phyloP scores from a whole-genome alignment of 2,797 vertebrate genomes.

The Tapirus indicus region DNA sequence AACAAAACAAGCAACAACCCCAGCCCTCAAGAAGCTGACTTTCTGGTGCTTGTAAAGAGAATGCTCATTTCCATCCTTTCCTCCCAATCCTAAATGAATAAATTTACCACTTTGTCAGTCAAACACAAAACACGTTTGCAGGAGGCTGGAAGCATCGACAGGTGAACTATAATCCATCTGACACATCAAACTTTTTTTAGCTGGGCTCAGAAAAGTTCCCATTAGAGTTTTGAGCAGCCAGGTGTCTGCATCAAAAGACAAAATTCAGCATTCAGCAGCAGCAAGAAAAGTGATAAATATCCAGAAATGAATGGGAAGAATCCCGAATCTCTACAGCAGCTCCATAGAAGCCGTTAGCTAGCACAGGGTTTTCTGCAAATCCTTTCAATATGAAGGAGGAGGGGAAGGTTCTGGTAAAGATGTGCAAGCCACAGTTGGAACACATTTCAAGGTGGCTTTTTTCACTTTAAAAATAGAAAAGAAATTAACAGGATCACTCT shows the following conservation, averaged over 20 bases:
- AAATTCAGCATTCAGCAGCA: background rate
- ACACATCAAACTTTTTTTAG: background rate
- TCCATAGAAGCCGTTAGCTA: background rate
- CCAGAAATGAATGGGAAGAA: background rate
- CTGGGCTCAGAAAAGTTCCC: background rate
- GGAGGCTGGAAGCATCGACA: background rate
- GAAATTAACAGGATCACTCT: background rate
- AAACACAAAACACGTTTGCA: background rate
- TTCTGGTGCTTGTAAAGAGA: background rate
- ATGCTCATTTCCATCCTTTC: background rate
- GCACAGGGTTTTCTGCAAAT: background rate
- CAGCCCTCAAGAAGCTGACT: background rate
- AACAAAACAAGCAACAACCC: background rate
- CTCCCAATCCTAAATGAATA: background rate
- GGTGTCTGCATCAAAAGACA: background rate
- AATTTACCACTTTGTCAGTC: background rate
- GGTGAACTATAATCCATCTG: background rate
- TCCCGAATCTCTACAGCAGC: background rate
- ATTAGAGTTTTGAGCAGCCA: slow-evolving; percentile 16
- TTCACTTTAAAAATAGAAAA: background rate
- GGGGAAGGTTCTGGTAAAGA: background rate
- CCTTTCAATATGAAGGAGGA: background rate
- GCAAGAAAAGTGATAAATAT: background rate
- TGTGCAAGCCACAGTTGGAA: background rate
- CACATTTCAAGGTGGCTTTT: background rate